phyloP scores from a whole-genome alignment of 2,113 vertebrate genomes.

The Gobiocypris rarus region DNA sequence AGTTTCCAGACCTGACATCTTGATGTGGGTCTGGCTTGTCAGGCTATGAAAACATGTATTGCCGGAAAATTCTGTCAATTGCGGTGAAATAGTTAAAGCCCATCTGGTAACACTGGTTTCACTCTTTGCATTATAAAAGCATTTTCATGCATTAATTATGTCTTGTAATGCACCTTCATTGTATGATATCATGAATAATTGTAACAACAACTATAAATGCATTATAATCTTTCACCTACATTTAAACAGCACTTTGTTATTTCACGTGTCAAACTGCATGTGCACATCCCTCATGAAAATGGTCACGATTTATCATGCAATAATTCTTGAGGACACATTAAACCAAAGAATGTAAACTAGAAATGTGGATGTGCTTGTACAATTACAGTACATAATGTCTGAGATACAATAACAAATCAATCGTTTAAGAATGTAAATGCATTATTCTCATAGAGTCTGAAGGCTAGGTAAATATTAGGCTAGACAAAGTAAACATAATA shows the following conservation, averaged over 20 bases:
- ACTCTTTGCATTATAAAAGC: not conserved
- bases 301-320: not conserved
- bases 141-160: not conserved
- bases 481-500: slow-evolving; percentile 22
- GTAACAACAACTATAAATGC: not conserved
- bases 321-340: not conserved
- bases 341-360: slow-evolving; percentile 5
- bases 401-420: not conserved
- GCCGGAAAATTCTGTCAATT: no score
- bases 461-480: slow-evolving; percentile 33
- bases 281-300: not conserved
- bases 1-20: no score
- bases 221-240: not conserved
- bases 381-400: not conserved
- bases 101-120: no score
- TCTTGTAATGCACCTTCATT: not conserved
- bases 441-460: not conserved
- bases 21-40: no score
- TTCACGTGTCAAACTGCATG: not conserved
- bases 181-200: not conserved
- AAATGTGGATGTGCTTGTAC: slow-evolving; percentile 1
- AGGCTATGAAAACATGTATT: no score
- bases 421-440: not conserved
- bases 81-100: no score
- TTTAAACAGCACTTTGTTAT: not conserved